These are phyloP conservation scores for Synergus itoensis DNA, from an alignment of 2,888 invertebrate genomes.

Conservation along the genomic window DNA sequence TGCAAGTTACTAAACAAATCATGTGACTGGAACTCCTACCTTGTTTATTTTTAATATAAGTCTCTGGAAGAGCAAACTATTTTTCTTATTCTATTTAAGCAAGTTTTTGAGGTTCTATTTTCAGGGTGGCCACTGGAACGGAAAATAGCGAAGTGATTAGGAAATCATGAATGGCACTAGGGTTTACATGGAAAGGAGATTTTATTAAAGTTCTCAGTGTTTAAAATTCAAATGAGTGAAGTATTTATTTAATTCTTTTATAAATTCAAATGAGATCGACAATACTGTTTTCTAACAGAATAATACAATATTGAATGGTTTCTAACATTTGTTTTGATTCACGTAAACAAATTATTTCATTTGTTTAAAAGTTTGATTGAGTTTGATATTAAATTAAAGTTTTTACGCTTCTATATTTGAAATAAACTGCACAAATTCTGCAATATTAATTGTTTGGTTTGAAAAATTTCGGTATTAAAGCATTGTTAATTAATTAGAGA, in stretches of 20 bases:
- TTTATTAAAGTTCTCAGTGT: background rate
- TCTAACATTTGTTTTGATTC: background rate
- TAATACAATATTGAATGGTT: background rate
- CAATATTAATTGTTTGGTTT: no score
- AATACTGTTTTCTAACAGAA: background rate
- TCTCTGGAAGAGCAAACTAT: background rate
- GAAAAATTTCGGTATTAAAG: no score
- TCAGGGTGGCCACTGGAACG: background rate
- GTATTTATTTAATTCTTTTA: background rate
- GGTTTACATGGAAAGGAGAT: background rate
- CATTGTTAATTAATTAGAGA: no score
- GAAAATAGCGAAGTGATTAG: background rate
- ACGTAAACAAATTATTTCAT: no score
- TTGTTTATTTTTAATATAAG: slow-evolving; percentile 2
- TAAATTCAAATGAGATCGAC: background rate
- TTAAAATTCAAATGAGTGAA: background rate
- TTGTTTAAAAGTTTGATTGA: no score
- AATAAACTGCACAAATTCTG: no score
- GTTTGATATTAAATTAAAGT: no score
- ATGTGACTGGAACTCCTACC: slow-evolving; percentile 40
- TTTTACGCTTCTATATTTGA: no score
- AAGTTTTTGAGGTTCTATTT: slow-evolving; percentile 15
- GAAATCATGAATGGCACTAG: background rate
- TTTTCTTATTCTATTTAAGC: background rate
- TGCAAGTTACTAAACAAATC: background rate